Conservation (phyloP, 1,140 invertebrate genomes). For the Steinernema feltiae region DNA sequence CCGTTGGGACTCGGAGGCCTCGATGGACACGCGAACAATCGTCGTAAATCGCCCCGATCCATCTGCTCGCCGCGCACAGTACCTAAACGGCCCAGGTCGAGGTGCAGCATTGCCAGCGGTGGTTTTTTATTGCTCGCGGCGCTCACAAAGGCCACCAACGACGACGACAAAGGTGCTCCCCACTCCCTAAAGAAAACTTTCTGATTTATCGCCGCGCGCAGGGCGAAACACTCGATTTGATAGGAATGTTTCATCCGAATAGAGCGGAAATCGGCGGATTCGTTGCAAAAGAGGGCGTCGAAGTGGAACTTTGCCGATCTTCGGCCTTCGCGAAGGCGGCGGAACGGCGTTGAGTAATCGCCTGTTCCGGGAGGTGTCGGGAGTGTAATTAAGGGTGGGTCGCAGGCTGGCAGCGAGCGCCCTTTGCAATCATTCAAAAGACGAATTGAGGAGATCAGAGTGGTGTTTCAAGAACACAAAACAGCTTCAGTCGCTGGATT, state of each 20-base stretch:
- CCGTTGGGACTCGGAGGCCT: background rate
- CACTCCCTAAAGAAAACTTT: slow-evolving; percentile 4
- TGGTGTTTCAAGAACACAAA: background rate
- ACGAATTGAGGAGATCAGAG: background rate
- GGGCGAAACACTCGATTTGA: background rate
- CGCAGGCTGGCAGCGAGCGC: background rate
- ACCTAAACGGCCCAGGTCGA: background rate
- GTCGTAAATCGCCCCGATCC: background rate
- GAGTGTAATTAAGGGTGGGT: background rate
- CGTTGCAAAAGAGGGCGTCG: no score
- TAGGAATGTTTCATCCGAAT: background rate
- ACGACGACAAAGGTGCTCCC: background rate
- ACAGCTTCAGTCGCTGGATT: background rate
- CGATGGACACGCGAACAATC: background rate
- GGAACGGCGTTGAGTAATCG: background rate
- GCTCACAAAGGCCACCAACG: background rate
- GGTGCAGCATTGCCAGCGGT: no score
- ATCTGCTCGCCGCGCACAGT: background rate
- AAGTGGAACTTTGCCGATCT: background rate
- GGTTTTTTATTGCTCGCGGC: slow-evolving; percentile 3
- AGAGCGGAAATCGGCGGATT: no score
- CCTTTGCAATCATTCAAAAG: background rate
- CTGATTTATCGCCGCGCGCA: background rate
- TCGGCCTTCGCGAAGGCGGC: background rate
- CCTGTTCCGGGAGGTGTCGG: no score